Evolutionary conservation across 1,140 invertebrate species (phyloP).

Genomic region (Camponotus pennsylvanicus): DNA sequence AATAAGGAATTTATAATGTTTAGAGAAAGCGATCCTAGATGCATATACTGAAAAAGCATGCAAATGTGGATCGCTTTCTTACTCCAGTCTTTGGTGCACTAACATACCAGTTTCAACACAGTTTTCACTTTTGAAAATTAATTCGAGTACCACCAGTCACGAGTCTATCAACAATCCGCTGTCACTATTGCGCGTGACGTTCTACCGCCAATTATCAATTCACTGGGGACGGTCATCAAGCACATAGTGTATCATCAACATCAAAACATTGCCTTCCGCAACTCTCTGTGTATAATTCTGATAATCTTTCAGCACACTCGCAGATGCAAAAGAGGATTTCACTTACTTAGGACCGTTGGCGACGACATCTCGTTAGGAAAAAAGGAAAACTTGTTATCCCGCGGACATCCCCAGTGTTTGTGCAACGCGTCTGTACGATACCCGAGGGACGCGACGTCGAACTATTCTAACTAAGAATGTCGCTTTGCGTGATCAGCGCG

Average conservation of each 20-base stretch:
- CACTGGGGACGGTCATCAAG: neutral
- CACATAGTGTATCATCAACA: neutral
- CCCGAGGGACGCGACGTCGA: constrained; percentile 25
- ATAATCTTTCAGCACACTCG: neutral
- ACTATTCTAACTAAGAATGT: constrained; percentile 68
- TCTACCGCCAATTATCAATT: neutral
- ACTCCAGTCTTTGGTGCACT: neutral
- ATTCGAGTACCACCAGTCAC: neutral
- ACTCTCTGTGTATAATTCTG: neutral
- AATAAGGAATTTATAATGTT: neutral
- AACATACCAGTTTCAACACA: neutral
- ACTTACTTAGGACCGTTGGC: constrained; percentile 67
- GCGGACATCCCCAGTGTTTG: constrained; percentile 66
- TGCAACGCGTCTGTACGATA: constrained; percentile 42
- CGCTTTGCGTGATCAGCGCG: constrained; percentile 7
- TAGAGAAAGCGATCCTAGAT: constrained; percentile 26
- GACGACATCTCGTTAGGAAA: constrained; percentile 59
- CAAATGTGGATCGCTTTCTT: constrained; percentile 51
- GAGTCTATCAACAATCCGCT: constrained; percentile 16
- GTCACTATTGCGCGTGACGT: neutral
- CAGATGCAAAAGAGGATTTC: neutral
- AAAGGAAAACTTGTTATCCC: constrained; percentile 29
- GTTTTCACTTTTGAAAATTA: constrained; percentile 57
- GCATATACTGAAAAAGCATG: neutral
- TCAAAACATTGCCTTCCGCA: neutral